Percentiles rank a stretch among this genome's conserved stretches.
Conservation (phyloP, 2,888 invertebrate species). For the Pseudanteris insignis region DNA sequence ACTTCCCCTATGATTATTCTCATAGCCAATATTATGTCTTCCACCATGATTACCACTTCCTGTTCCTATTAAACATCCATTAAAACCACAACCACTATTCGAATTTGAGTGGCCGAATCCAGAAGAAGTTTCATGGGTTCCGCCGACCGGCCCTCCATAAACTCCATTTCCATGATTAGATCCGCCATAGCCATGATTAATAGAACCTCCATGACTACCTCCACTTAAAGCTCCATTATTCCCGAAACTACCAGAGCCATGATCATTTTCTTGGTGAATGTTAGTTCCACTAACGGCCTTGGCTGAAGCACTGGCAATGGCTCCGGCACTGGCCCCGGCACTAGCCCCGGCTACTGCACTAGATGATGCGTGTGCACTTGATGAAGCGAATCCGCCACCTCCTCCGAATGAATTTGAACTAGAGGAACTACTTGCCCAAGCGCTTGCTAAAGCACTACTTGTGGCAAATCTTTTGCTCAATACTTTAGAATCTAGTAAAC, state of each 20-base stretch:
- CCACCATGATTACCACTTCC: not conserved
- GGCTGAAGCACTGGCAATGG: not conserved
- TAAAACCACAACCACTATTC: too few relatives aligned
- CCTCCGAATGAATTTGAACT: conserved; percentile 46
- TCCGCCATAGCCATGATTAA: conserved; percentile 1
- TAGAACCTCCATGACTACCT: conserved; percentile 2
- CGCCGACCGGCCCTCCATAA: conserved; percentile 2
- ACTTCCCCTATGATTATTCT: conserved; percentile 5
- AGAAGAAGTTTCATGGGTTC: too few relatives aligned
- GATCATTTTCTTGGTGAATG: conserved; percentile 4
- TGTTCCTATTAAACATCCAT: not conserved
- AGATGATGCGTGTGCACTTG: conserved; percentile 55
- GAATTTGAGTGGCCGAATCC: too few relatives aligned
- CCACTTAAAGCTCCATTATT: not conserved
- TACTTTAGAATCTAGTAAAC: too few relatives aligned
- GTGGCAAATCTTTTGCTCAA: conserved; percentile 20
- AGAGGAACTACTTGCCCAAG: conserved; percentile 43
- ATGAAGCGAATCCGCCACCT: conserved; percentile 55
- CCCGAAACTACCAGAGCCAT: conserved; percentile 1
- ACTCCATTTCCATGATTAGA: too few relatives aligned
- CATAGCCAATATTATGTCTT: conserved; percentile 3
- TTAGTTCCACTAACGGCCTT: not conserved
- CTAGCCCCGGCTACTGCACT: conserved; percentile 51
- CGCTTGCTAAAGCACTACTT: conserved; percentile 30
- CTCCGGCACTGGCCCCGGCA: conserved; percentile 13